Evolutionary conservation across 2,888 invertebrate genomes (phyloP).

Genomic region (Apoderus coryli): DNA sequence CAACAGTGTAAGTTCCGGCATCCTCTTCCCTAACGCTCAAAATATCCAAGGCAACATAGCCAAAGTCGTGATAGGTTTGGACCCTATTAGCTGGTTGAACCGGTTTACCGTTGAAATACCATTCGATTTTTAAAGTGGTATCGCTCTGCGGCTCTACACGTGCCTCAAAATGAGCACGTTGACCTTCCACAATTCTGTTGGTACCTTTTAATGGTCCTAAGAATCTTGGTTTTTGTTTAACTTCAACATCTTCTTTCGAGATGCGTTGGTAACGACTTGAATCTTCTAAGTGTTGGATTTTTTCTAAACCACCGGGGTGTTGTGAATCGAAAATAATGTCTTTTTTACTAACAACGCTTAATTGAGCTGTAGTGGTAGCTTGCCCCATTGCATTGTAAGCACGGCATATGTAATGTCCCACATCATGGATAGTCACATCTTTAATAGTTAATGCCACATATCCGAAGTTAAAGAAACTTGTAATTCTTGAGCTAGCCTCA

Average conservation of each 20-base stretch:
- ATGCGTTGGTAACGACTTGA: constrained; percentile 53
- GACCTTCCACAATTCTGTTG: constrained; percentile 86
- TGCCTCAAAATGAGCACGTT: constrained; percentile 88
- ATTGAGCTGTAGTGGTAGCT: constrained; percentile 65
- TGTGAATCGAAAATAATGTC: constrained; percentile 81
- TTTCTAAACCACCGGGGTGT: constrained; percentile 82
- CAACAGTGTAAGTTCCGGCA: constrained; percentile 83
- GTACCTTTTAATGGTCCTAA: constrained; percentile 81
- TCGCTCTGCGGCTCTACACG: constrained; percentile 92
- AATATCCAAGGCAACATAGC: constrained; percentile 92
- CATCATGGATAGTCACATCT: constrained; percentile 78
- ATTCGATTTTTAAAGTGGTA: constrained; percentile 82
- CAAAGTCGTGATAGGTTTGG: constrained; percentile 91
- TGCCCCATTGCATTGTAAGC: constrained; percentile 80
- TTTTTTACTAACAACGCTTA: constrained; percentile 72
- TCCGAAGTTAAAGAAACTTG: constrained; percentile 87
- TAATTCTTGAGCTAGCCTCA: constrained; percentile 85
- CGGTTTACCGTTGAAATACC: constrained; percentile 92
- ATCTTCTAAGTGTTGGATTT: constrained; percentile 83
- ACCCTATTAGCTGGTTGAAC: constrained; percentile 82
- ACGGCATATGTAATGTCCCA: constrained; percentile 76
- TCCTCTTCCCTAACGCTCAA: constrained; percentile 85
- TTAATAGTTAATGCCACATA: constrained; percentile 90
- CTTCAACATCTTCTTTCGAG: constrained; percentile 51
- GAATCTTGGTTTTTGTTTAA: constrained; percentile 74